Evolutionary conservation across 2,888 invertebrate genomes (phyloP), one percentile per base, ranked within the genome.

Genomic region (Peribatodes rhomboidaria): DNA sequence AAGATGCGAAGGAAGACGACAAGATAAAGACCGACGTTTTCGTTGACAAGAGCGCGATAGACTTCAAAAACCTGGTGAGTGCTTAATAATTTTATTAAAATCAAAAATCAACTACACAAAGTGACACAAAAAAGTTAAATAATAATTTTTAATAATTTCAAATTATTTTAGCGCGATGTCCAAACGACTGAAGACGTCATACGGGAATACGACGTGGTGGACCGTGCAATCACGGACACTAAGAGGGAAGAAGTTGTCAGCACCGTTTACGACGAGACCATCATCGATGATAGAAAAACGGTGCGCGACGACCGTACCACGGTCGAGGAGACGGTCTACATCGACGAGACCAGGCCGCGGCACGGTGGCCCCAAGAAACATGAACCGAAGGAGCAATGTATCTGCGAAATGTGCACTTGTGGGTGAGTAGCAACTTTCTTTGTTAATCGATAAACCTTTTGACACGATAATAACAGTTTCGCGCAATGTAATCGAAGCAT

Each of bases 331-430:
- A 91, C 86, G 59, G 84, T 88, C 71, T 83, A 89, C 75, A 77
- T 84, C 53, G 88, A 93, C 71, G 87, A 93, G 85, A 87, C 84
- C 73, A 85, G 83, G 77, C 89, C 89, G 35, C 85, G 81, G 72
- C 83, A 80, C 50, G 88, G 85, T 70, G 92, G 92, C 70, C 92
- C 92, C 70, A 92, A 84, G 81, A 90, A 88, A 83, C 89, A 91
- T 60, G 89, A 91, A 72, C 89, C 88, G 71, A 96, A 96, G 83
- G 97, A 97, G 82, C 96, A 97, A 87, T 98, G 98, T 86, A 97
- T 98, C 80, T 98, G 98, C 85, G 97, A 98, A 92, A 96, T 98
- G 70, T 98, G 98, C 87, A 98, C 97, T 81, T 98, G 98, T 92
- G 98, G 98, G 98, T 98, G 89, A 96, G 97, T 95, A 54, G 13